Conservation (phyloP, 2,113 vertebrate species). For the Chelonoidis abingdonii region DNA sequence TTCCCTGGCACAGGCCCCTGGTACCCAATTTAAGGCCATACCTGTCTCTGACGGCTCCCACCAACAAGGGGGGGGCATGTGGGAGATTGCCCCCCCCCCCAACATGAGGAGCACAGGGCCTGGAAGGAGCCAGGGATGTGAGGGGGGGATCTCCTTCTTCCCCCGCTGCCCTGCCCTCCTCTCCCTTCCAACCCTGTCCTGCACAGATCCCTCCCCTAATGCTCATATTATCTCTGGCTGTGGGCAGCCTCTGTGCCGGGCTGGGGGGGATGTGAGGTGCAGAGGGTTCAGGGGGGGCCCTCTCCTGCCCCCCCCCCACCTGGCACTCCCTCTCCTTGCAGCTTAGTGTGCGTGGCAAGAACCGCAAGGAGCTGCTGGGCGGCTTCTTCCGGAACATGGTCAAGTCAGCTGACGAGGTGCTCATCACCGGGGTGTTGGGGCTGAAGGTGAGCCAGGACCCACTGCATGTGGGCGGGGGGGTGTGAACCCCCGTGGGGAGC, state of each 20-base stretch:
- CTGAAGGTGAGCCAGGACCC: slow-evolving; percentile 23
- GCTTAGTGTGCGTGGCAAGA: slow-evolving; percentile 61
- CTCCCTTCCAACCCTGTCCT: background rate
- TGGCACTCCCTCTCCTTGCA: background rate
- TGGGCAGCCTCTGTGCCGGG: background rate
- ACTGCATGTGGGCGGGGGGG: background rate
- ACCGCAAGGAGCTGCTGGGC: slow-evolving; percentile 53
- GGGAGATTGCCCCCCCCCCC: background rate
- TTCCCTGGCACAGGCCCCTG: background rate
- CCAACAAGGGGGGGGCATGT: background rate
- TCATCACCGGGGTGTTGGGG: slow-evolving; percentile 40
- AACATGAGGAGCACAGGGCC: background rate
- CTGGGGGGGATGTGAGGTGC: background rate
- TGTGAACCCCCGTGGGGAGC: background rate
- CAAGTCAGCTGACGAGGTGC: slow-evolving; percentile 47
- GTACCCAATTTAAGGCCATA: background rate
- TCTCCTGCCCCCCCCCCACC: background rate
- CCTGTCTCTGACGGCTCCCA: background rate
- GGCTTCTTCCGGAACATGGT: slow-evolving; percentile 37
- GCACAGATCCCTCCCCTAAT: background rate
- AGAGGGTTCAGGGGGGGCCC: background rate
- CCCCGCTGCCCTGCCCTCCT: background rate
- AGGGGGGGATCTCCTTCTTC: background rate
- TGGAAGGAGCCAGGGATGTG: background rate
- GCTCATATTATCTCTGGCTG: background rate